These are phyloP conservation scores for Muscina levida DNA, from an alignment of 2,888 invertebrate genomes.

Conservation along the genomic window DNA sequence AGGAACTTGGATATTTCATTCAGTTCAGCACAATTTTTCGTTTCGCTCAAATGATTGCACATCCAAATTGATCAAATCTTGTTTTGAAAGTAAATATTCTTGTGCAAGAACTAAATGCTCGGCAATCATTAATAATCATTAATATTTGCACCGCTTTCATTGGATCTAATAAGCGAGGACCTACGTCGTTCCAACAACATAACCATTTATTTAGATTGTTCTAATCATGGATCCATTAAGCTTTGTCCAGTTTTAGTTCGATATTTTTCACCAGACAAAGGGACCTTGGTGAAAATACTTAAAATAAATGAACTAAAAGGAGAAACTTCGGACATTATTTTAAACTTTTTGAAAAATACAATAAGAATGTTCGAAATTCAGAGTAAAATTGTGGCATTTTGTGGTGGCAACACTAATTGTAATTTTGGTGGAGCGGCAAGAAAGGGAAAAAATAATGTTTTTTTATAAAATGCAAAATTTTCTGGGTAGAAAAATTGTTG, in stretches of 20 bases:
- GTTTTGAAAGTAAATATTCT: no score
- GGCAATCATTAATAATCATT: slow-evolving; percentile 53
- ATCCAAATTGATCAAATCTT: slow-evolving; percentile 52
- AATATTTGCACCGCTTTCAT: slow-evolving; percentile 56
- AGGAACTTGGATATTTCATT: slow-evolving; percentile 66
- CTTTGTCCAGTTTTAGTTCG: slow-evolving; percentile 56
- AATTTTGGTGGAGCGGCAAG: slow-evolving; percentile 49
- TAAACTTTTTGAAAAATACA: slow-evolving; percentile 6
- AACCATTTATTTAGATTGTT: slow-evolving; percentile 55
- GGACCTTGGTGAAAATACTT: slow-evolving; percentile 60
- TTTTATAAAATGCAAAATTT: slow-evolving; percentile 3
- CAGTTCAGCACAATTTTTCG: slow-evolving; percentile 68
- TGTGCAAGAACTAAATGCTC: slow-evolving; percentile 59
- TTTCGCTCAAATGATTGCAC: slow-evolving; percentile 68
- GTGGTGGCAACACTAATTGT: slow-evolving; percentile 50
- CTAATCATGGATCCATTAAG: slow-evolving; percentile 56
- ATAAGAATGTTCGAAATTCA: slow-evolving; percentile 22
- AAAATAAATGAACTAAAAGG: slow-evolving; percentile 47
- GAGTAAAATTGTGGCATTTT: slow-evolving; percentile 47
- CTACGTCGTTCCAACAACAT: slow-evolving; percentile 46
- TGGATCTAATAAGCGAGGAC: slow-evolving; percentile 56
- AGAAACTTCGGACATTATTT: slow-evolving; percentile 56
- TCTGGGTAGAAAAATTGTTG: slow-evolving; percentile 37
- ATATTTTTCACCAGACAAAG: slow-evolving; percentile 58
- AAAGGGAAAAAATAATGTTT: slow-evolving; percentile 30